Percentiles rank a stretch among this genome's conserved stretches.
Evolutionary conservation across 2,113 vertebrate genomes (phyloP).

Genomic region (Cephalopholis sonnerati): DNA sequence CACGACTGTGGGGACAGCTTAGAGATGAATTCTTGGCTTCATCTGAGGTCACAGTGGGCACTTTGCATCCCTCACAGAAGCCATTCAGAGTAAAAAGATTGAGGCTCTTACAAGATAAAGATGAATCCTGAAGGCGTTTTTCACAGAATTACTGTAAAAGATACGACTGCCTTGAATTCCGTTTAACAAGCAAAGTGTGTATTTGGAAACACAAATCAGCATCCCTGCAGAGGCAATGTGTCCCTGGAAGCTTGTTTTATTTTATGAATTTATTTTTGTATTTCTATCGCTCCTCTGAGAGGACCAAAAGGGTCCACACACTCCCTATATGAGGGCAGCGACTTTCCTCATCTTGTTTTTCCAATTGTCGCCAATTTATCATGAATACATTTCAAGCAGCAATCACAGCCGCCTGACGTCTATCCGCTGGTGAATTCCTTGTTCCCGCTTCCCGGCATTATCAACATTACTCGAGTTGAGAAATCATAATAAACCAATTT

Average conservation of each 20-base stretch:
- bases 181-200: neutral
- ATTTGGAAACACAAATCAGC: slow-evolving; percentile 18
- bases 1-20: neutral
- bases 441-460: slow-evolving; percentile 15
- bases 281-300: neutral
- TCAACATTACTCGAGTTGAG: slow-evolving; percentile 46
- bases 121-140: slow-evolving; percentile 23
- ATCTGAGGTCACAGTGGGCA: slow-evolving; percentile 3
- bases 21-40: neutral
- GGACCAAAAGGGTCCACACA: neutral
- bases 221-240: slow-evolving; percentile 14
- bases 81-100: neutral
- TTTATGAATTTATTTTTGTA: slow-evolving; percentile 20
- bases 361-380: slow-evolving; percentile 6
- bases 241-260: slow-evolving; percentile 19
- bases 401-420: slow-evolving; percentile 2
- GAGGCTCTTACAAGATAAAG: slow-evolving; percentile 3
- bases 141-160: slow-evolving; percentile 27
- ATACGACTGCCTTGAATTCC: neutral
- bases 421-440: slow-evolving; percentile 24
- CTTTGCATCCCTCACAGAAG: slow-evolving; percentile 23
- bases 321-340: neutral
- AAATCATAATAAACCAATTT: slow-evolving; percentile 67
- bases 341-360: slow-evolving; percentile 12
- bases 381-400: neutral